Percentiles rank a stretch among this genome's conserved stretches.
phyloP scores from a whole-genome alignment of 1,140 invertebrate species.

The Diuraphis noxia region DNA sequence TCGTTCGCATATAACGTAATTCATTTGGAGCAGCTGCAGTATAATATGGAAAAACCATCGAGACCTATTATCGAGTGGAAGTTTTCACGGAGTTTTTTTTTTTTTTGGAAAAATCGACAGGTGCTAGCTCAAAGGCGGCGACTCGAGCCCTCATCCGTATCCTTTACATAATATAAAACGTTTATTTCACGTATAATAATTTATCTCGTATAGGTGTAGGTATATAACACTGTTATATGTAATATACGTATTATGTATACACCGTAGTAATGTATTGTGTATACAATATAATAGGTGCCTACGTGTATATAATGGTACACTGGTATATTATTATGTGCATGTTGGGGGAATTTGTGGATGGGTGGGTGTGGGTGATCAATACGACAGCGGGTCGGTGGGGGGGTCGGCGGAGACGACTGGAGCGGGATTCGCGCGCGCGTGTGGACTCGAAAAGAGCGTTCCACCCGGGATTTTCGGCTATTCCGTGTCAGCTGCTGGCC shows the following conservation, averaged over 20 bases:
- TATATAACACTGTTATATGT: background rate
- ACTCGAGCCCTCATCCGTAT: background rate
- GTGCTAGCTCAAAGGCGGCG: background rate
- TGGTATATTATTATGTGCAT: no score
- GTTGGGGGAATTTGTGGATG: background rate
- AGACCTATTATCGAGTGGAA: background rate
- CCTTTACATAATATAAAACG: background rate
- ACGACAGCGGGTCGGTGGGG: conserved; percentile 41
- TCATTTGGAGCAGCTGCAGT: background rate
- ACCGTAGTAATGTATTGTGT: background rate
- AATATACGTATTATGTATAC: background rate
- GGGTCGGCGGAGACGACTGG: conserved; percentile 38
- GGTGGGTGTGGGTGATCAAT: conserved; percentile 1
- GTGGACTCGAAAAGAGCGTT: conserved; percentile 13
- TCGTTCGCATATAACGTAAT: background rate
- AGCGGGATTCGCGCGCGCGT: background rate
- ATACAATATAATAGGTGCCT: background rate
- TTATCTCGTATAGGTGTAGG: no score
- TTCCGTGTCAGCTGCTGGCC: background rate
- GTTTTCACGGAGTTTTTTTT: background rate
- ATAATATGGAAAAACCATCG: background rate
- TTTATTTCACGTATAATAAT: no score
- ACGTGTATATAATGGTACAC: background rate
- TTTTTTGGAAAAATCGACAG: background rate
- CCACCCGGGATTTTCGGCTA: conserved; percentile 4